Conservation (phyloP, 2,888 invertebrate genomes). For the Drosophila conformis region DNA sequence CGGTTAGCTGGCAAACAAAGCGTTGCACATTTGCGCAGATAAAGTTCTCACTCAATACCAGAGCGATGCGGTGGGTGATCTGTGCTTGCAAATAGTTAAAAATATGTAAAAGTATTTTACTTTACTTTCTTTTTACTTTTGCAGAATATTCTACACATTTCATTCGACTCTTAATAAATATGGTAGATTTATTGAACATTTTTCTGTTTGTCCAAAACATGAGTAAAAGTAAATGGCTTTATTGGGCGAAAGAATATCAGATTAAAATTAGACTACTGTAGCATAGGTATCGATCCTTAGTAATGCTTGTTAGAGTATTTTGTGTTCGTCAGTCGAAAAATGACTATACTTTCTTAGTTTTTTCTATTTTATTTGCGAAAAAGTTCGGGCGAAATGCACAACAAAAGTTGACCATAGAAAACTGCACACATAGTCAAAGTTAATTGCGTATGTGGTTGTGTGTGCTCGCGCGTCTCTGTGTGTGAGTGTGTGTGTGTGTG, state of each 20-base stretch:
- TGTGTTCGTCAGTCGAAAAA: constrained; percentile 16
- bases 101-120: constrained; percentile 77
- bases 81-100: constrained; percentile 65
- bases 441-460: constrained; percentile 69
- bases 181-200: background rate
- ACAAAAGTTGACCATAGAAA: constrained; percentile 74
- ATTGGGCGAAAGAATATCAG: background rate
- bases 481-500: constrained; percentile 10
- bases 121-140: constrained; percentile 32
- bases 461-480: constrained; percentile 20
- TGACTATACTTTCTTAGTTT: constrained; percentile 16
- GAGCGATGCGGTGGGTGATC: background rate
- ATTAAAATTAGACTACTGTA: background rate
- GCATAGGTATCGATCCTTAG: background rate
- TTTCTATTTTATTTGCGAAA: constrained; percentile 70
- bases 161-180: background rate
- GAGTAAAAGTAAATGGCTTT: background rate
- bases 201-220: background rate
- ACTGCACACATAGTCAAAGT: constrained; percentile 72
- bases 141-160: background rate
- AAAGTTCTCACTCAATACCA: constrained; percentile 72
- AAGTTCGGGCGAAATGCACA: constrained; percentile 75
- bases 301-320: constrained; percentile 31
- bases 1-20: constrained; percentile 79
- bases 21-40: constrained; percentile 79